Evolutionary conservation across 2,113 vertebrate species (phyloP), one percentile per base, ranked within the genome.

Genomic region (Tachysurus fulvidraco): DNA sequence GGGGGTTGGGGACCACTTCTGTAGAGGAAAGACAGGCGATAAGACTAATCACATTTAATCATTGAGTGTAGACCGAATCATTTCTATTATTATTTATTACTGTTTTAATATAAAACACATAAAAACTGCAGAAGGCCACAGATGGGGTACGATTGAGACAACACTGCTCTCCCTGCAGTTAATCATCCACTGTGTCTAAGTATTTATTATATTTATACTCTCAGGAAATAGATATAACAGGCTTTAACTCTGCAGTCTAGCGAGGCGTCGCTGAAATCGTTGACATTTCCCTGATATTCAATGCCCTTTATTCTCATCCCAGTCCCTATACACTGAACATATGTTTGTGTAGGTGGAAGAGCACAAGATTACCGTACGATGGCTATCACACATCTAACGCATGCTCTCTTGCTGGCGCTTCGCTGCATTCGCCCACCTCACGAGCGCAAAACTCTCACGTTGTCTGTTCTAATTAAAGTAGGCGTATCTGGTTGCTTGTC

Each of bases 311-410:
- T 23, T 57, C 77, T 80, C n/a, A 80, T 21, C 19, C 19, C 52
- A 41, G 16, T 79, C 77, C 9, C 9, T 36, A 23, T 41, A 16
- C 11, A 41, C 30, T 84, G 83, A 74, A 23, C 83, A 74, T 74
- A 84, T 60, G 19, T 60, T 54, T 60, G 83, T n/a, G 67, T 55
- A 59, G 67, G 83, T 46, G 23, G 69, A 28, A 59, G 36, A 84
- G 44, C 36, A 84, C 2, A 7, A 41, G 16, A n/a, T 7, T 44
- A 41, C 8, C 7, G 21, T n/a, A 13, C 44, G 30, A 59, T 21
- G 2, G 64, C 55, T 17, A 11, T 71, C 54, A 59, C 67, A 19
- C 54, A 60, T 74, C 44, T 59, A 73, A 59, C 30, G 57, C 44
- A 73, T 60, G 57, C 57, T 71, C 17, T 41, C 12, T 7, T 17